Evolutionary conservation across 2,113 vertebrate species (phyloP), one percentile per base, ranked within the genome.

Genomic region (Anas platyrhynchos): DNA sequence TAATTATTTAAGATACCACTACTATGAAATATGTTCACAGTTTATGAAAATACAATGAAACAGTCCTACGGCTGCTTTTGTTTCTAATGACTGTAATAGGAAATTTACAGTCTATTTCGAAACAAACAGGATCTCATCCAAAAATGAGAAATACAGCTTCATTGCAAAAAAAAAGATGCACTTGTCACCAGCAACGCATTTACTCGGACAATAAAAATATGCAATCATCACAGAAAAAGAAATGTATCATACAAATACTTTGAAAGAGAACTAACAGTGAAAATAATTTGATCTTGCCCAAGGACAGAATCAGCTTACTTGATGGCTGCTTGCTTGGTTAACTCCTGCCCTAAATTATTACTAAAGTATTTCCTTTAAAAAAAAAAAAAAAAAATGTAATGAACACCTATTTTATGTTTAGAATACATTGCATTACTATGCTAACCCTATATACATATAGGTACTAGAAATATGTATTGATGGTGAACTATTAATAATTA

Each of bases 171-270:
- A 68, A 65, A 59, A 67, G 34, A 75, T 25, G 2, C 36, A 69
- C 77, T 79, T 93, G 48, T 93, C 72, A 59, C 56, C 16, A 90
- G 58, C 67, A 29, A 94, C 91, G 77, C 38, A 83, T 72, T 66
- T 55, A 83, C 66, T 46, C 72, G 95, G 38, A 85, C 11, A 85
- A 92, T 74, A 55, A 23, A 52, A 84, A 67, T 25, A 89, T 3
- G 62, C 76, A 95, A 68, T 43, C 18, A 56, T 56, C 41, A 63
- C 27, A 73, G 43, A 36, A 86, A 50, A 89, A 81, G 87, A 43
- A 15, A 62, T 23, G 11, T 36, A 56, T 36, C 55, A 78, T 31
- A 38, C 43, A 38, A 77, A 91, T 58, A 89, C 5, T 94, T 56
- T 75, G 58, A 84, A 93, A 56, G 44, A 91, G 25, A 91, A 66